Evolutionary conservation across 2,888 invertebrate species (phyloP).

Genomic region (Muscina levida): DNA sequence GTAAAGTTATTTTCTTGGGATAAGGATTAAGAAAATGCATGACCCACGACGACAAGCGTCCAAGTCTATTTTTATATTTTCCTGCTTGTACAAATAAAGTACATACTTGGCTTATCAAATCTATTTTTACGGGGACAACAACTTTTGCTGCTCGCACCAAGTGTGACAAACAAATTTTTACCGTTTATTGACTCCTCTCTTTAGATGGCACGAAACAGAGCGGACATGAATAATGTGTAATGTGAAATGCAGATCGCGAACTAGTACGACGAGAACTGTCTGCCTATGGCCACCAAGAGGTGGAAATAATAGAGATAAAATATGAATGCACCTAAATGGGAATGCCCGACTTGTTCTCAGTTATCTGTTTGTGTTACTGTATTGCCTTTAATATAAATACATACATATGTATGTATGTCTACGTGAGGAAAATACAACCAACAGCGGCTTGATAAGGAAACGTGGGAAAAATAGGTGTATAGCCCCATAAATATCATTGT

Average conservation of each 20-base stretch:
- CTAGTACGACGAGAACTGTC: no score
- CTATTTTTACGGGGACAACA: constrained; percentile 50
- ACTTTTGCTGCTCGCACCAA: no score
- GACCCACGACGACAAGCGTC: no score
- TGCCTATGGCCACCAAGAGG: no score
- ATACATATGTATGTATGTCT: no score
- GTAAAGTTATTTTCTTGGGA: constrained; percentile 19
- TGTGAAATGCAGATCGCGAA: no score
- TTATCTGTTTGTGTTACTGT: background rate
- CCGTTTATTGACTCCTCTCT: constrained; percentile 46
- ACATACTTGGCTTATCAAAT: constrained; percentile 40
- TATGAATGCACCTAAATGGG: constrained; percentile 39
- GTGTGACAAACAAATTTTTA: constrained; percentile 28
- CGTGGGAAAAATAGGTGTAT: constrained; percentile 28
- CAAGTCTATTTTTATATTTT: no score
- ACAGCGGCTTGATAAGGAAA: constrained; percentile 18
- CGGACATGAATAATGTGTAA: background rate
- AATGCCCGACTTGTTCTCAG: background rate
- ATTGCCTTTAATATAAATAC: no score
- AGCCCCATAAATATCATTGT: background rate
- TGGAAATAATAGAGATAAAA: no score
- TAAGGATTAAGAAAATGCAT: background rate
- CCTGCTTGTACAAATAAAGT: no score
- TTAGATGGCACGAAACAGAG: constrained; percentile 2
- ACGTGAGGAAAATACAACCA: background rate